These are phyloP conservation scores for Liparis tanakae DNA, from an alignment of 2,797 vertebrate species.

Conservation along the genomic window DNA sequence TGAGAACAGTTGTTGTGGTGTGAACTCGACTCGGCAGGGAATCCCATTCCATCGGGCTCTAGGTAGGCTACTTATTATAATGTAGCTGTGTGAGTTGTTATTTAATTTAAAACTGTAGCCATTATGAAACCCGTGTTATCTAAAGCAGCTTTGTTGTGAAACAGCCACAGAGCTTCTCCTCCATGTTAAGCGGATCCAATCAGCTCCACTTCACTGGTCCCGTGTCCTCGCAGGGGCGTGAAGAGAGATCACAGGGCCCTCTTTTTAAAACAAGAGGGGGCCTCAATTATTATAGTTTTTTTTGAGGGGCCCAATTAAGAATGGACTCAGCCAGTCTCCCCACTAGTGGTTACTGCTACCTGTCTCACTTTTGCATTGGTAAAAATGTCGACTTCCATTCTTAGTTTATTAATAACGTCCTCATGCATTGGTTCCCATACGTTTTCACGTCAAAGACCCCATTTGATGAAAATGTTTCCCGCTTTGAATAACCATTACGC, in stretches of 20 bases:
- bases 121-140: slow-evolving; percentile 68
- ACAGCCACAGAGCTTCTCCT: slow-evolving; percentile 60
- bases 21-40: neutral
- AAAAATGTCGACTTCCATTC: neutral
- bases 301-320: neutral
- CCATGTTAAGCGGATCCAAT: slow-evolving; percentile 15
- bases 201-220: slow-evolving; percentile 1
- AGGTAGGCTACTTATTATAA: neutral
- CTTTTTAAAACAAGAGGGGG: neutral
- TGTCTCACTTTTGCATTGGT: neutral
- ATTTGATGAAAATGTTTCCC: neutral
- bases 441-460: neutral
- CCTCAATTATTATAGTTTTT: neutral
- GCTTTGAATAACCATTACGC: neutral
- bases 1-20: neutral
- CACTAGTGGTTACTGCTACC: neutral
- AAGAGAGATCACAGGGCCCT: neutral
- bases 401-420: neutral
- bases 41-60: neutral
- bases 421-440: neutral
- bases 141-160: slow-evolving; percentile 70
- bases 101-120: neutral
- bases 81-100: neutral
- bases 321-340: fast-evolving
- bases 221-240: slow-evolving; percentile 33